phyloP scores from a whole-genome alignment of 2,113 vertebrate genomes.

The Rousettus leschenaultii region DNA sequence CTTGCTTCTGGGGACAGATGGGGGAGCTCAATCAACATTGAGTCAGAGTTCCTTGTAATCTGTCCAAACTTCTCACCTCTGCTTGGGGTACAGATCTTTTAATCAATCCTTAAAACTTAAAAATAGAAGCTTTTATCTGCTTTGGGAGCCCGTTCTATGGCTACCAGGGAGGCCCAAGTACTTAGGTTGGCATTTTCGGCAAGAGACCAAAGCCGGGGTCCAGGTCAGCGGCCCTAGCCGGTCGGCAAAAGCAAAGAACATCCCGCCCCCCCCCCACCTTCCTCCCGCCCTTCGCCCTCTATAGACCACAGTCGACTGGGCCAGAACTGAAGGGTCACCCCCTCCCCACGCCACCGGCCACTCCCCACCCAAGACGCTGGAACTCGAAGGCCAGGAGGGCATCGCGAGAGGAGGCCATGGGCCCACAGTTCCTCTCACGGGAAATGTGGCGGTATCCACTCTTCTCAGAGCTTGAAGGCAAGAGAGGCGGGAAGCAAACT shows the following conservation, averaged over 20 bases:
- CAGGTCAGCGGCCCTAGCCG: background rate
- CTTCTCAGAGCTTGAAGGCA: background rate
- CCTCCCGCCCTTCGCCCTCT: too few relatives aligned
- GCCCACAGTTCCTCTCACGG: too few relatives aligned
- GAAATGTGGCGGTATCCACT: background rate
- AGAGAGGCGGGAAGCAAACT: background rate
- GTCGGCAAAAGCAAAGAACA: constrained; percentile 37
- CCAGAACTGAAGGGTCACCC: background rate
- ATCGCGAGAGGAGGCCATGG: background rate
- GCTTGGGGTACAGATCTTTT: background rate
- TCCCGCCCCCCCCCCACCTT: background rate
- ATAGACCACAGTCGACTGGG: background rate
- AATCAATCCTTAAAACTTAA: background rate
- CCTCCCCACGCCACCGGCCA: background rate
- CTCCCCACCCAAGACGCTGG: background rate
- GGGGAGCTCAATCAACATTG: background rate
- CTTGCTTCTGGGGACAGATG: background rate
- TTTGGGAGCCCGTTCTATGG: background rate
- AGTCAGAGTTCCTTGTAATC: background rate
- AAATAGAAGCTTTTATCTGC: background rate
- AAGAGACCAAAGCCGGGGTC: background rate
- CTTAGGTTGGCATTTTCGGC: background rate
- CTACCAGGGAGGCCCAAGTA: background rate
- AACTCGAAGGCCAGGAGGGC: background rate
- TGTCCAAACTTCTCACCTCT: background rate